Conservation (phyloP, 2,797 vertebrate species). For the Chelonia mydas region DNA sequence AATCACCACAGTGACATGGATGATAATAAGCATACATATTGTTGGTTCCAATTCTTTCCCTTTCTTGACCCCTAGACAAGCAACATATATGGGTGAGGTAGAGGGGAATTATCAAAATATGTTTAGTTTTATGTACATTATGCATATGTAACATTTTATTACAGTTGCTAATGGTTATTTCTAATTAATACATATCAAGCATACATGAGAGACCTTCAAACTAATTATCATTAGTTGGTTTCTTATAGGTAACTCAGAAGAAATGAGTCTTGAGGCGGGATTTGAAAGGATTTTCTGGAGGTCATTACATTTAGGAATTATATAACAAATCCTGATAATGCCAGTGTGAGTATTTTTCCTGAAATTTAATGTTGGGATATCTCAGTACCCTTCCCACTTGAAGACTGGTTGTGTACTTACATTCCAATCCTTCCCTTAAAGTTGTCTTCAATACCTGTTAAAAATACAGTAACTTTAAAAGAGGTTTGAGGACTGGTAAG, state of each 20-base stretch:
- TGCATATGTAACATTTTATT: background rate
- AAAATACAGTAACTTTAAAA: slow-evolving; percentile 15
- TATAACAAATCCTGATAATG: background rate
- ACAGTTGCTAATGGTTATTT: background rate
- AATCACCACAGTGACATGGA: background rate
- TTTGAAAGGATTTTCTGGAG: background rate
- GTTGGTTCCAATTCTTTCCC: background rate
- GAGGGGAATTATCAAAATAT: background rate
- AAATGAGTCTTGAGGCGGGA: background rate
- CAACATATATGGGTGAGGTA: background rate
- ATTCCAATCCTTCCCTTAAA: background rate
- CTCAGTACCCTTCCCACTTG: background rate
- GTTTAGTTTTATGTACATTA: background rate
- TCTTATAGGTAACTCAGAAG: background rate
- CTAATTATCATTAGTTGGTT: background rate
- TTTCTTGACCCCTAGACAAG: background rate
- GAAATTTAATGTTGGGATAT: background rate
- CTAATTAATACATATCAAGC: background rate
- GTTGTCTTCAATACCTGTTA: slow-evolving; percentile 15
- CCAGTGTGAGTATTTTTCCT: background rate
- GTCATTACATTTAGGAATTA: background rate
- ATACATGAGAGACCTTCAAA: background rate
- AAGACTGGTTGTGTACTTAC: background rate
- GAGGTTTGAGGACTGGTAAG: background rate
- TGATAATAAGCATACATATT: background rate